phyloP scores from a whole-genome alignment of 2,113 vertebrate species.

The Stictonetta naevosa region DNA sequence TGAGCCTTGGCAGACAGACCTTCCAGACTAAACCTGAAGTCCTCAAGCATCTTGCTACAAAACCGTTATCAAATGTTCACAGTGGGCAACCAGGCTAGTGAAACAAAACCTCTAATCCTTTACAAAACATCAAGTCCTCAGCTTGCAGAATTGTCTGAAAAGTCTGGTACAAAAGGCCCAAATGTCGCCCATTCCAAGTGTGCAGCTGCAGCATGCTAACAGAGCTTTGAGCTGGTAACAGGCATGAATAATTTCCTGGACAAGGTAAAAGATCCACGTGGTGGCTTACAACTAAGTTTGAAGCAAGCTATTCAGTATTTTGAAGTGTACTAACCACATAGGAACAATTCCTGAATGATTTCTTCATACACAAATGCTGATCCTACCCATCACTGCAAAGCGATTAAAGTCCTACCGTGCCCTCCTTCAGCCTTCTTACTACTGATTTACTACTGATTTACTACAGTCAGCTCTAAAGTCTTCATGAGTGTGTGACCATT shows the following conservation, averaged over 20 bases:
- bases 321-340: neutral
- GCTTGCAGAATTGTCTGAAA: neutral
- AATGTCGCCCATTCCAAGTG: neutral
- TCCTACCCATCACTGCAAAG: accelerated
- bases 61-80: neutral
- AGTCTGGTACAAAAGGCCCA: neutral
- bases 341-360: neutral
- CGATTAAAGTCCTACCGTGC: neutral
- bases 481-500: neutral
- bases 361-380: neutral
- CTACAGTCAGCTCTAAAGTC: neutral
- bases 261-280: neutral
- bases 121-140: neutral
- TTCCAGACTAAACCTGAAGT: neutral
- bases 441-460: neutral
- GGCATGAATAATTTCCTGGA: neutral
- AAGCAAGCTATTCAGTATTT: neutral
- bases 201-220: neutral
- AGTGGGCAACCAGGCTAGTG: neutral
- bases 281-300: neutral
- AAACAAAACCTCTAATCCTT: slow-evolving; percentile 13
- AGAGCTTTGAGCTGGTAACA: neutral
- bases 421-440: neutral
- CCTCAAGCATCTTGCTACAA: neutral
- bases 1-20: neutral